phyloP scores from a whole-genome alignment of 2,888 invertebrate genomes.

The Sarcophaga variegata region DNA sequence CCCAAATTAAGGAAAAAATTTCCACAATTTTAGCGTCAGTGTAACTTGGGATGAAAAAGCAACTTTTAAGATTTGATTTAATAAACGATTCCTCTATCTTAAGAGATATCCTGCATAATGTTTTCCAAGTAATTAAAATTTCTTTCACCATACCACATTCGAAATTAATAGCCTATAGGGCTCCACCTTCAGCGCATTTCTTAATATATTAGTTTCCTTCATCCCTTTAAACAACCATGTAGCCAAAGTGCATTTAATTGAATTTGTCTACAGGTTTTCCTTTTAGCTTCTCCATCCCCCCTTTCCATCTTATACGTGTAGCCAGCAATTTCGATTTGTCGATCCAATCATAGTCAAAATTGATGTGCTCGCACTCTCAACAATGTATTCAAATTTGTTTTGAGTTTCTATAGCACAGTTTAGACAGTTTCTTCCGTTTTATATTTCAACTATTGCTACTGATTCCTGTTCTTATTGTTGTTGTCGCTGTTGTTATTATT shows the following conservation, averaged over 20 bases:
- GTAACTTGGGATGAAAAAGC: no score
- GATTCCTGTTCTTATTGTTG: not conserved
- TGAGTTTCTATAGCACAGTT: not conserved
- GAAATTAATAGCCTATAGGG: no score
- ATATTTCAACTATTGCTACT: not conserved
- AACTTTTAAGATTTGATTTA: no score
- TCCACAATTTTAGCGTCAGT: no score
- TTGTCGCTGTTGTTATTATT: no score
- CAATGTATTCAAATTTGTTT: not conserved
- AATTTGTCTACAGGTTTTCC: not conserved
- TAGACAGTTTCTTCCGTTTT: not conserved
- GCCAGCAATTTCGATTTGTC: not conserved
- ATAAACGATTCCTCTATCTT: no score
- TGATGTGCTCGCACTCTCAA: not conserved
- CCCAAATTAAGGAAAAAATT: no score
- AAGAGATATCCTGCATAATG: no score
- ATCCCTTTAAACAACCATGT: not conserved
- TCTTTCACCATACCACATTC: no score
- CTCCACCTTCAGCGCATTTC: no score
- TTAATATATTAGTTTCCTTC: not conserved
- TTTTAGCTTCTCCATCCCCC: not conserved
- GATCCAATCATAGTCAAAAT: not conserved
- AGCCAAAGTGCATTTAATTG: not conserved
- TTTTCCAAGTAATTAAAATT: no score
- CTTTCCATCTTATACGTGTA: accelerated